Base-by-base conservation (phyloP, 2,797 vertebrate genomes). In the Halcyon chelicuti region DNA sequence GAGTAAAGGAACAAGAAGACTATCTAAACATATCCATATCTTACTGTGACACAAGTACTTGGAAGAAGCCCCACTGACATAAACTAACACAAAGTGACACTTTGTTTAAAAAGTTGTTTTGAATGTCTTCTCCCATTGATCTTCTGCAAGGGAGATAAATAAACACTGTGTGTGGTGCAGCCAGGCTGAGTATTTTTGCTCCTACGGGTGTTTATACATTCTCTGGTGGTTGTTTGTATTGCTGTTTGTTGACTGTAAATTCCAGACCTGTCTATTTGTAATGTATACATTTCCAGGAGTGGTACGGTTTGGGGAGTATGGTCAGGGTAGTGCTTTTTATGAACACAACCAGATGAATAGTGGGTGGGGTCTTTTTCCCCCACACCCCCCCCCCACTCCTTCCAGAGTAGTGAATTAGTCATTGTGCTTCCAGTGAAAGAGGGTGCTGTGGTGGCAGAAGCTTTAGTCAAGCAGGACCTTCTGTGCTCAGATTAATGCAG, bases 161-260 rank as follows among this genome's bases (percentile, higher is more conserved):
- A 98, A 97, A 96, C 94, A 96, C 72, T 94, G 81, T 96, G 92
- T 98, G 88, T 97, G 95, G 94, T 67, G 85, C 85, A 95, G 73
- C 67, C 55, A 66, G 78, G 20, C 82, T 93, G 82, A 84, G 88
- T 80, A 49, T 94, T 97, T 96, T 67, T 95, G 81, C 79, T 95
- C 31, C 83, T 97, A 22, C 7, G 16, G 91, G 81, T 97, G 85
- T 97, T 98, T 98, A 96, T 92, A 78, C 76, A 29, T 97, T 97
- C 88, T 96, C 94, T 76, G 88, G 71, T 49, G 88, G 72, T 60
- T 94, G 95, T 54, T 96, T 96, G 86, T 81, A 55, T 96, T 96
- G 83, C 92, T 97, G 75, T 96, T 97, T 97, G 93, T 98, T 97
- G 95, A 94, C 96, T 94, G 88, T 96, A 97, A 96, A 97, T 90